Conservation (phyloP, 2,888 invertebrate genomes). For the Bedellia somnulentella region DNA sequence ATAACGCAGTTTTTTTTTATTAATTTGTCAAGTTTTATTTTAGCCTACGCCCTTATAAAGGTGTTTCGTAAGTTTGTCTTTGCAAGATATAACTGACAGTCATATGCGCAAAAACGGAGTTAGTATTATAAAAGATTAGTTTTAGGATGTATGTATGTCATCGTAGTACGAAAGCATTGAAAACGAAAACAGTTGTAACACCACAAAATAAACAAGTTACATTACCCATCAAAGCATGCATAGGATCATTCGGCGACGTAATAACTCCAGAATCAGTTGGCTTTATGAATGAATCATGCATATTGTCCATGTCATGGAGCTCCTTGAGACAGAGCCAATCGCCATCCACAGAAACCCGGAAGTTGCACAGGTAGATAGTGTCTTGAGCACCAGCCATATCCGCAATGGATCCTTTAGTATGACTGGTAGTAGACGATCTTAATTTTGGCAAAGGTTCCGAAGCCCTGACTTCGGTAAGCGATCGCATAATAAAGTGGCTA, state of each 20-base stretch:
- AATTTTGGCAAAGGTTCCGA: constrained; percentile 47
- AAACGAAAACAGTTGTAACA: no score
- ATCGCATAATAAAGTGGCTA: constrained; percentile 56
- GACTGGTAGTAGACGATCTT: constrained; percentile 33
- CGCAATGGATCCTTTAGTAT: constrained; percentile 33
- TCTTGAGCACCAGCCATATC: constrained; percentile 90
- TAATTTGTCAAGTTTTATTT: no score
- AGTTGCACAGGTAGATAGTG: constrained; percentile 95
- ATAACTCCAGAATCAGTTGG: constrained; percentile 67
- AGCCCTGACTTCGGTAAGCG: constrained; percentile 44
- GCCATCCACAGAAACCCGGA: constrained; percentile 95
- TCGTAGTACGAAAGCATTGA: no score
- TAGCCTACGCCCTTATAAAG: no score
- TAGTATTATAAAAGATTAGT: no score
- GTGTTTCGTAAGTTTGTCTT: no score
- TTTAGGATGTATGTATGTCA: no score
- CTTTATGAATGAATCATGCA: constrained; percentile 71
- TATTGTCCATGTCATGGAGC: constrained; percentile 87
- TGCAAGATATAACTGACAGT: no score
- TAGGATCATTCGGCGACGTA: constrained; percentile 63
- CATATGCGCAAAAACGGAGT: no score
- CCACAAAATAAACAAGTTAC: no score
- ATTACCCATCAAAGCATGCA: constrained; percentile 60
- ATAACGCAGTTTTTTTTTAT: no score
- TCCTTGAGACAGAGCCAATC: constrained; percentile 96